Percentiles rank a stretch among this genome's conserved stretches.
These are phyloP conservation scores for Homarus gammarus DNA, from an alignment of 2,888 invertebrate genomes.

Conservation along the genomic window DNA sequence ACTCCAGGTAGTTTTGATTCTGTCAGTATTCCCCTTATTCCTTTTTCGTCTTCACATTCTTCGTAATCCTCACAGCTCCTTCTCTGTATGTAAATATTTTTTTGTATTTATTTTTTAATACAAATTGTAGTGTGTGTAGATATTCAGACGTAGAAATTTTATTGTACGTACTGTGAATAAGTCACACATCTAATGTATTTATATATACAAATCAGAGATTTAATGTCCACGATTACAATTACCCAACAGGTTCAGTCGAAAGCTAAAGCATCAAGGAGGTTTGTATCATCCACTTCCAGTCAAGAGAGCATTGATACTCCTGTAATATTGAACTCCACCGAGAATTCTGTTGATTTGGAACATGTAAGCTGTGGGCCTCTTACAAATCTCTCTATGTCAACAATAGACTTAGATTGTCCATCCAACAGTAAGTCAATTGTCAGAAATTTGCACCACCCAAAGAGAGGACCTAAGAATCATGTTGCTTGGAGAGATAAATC, in stretches of 20 bases:
- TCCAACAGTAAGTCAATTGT: not conserved
- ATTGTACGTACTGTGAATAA: too few relatives aligned
- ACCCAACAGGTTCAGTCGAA: not conserved
- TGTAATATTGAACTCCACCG: conserved; percentile 1
- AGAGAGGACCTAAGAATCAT: conserved; percentile 21
- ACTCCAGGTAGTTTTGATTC: too few relatives aligned
- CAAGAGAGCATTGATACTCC: conserved; percentile 16
- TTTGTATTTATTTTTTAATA: too few relatives aligned
- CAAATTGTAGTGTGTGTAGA: too few relatives aligned
- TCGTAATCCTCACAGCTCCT: too few relatives aligned
- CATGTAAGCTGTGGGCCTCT: not conserved
- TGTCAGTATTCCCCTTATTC: too few relatives aligned
- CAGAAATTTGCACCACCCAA: not conserved
- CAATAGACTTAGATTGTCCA: conserved; percentile 18
- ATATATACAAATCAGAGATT: too few relatives aligned
- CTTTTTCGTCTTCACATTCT: too few relatives aligned
- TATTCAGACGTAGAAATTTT: too few relatives aligned
- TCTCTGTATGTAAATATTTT: too few relatives aligned
- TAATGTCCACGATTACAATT: too few relatives aligned
- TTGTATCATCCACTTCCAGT: conserved; percentile 32
- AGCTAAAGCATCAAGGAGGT: not conserved
- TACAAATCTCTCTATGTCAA: conserved; percentile 8
- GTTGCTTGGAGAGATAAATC: conserved; percentile 56
- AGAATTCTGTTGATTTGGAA: not conserved
- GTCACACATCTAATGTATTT: too few relatives aligned